Evolutionary conservation across 1,140 invertebrate genomes (phyloP).

Genomic region (Conus betulinus): DNA sequence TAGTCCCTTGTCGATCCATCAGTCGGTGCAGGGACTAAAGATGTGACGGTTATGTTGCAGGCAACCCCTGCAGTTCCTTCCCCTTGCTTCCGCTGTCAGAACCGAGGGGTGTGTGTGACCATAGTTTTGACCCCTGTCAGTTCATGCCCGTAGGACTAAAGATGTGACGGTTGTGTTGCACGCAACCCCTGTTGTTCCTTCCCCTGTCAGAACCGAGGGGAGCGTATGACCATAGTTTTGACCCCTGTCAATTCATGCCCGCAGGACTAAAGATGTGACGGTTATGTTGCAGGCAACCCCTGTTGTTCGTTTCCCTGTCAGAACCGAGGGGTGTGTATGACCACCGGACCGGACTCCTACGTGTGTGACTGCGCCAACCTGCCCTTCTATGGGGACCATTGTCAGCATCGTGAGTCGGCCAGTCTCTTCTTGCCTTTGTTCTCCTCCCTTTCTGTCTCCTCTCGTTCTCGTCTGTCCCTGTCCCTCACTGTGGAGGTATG

Average conservation of each 20-base stretch:
- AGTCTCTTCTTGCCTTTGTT: not conserved
- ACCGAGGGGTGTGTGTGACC: constrained; percentile 70
- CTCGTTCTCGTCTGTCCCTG: not conserved
- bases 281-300: too few relatives aligned
- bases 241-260: too few relatives aligned
- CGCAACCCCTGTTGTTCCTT: constrained; percentile 72
- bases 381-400: constrained; percentile 69
- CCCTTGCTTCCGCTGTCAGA: constrained; percentile 74
- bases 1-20: too few relatives aligned
- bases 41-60: constrained; percentile 37
- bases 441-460: not conserved
- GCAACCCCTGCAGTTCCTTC: constrained; percentile 72
- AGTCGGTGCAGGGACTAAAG: not conserved
- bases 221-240: too few relatives aligned
- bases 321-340: too few relatives aligned
- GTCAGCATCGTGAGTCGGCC: constrained; percentile 70
- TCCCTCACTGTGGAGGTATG: not conserved
- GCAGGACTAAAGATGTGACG: too few relatives aligned
- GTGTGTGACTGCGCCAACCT: constrained; percentile 71
- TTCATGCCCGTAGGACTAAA: not conserved
- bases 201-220: constrained; percentile 72
- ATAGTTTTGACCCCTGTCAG: constrained; percentile 58
- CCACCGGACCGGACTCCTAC: constrained; percentile 61
- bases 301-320: too few relatives aligned
- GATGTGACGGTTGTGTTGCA: constrained; percentile 33